Base-by-base conservation (phyloP, 37 sponge, comb jelly and placozoan genomes). In the Cladorhizidae sp. region DNA sequence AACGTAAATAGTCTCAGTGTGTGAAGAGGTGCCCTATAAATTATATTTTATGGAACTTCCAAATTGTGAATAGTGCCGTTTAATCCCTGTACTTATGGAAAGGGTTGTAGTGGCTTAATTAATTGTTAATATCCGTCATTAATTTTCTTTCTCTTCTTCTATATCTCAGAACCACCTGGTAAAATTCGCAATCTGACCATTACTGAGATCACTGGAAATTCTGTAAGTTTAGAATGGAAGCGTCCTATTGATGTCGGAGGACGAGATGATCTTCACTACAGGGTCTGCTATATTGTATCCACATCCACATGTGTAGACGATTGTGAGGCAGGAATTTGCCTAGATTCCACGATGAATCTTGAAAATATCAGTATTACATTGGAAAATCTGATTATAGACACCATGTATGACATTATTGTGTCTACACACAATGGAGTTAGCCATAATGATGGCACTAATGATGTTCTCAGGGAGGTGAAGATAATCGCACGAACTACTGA, bases 341-440 rank as follows among this genome's bases (percentile, higher is more conserved):
- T 54, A 20, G 55, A 54, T 54, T 54, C 17, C 55, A 54, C n/a
- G n/a, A n/a, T n/a, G n/a, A n/a, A n/a, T n/a, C n/a, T n/a, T n/a
- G n/a, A n/a, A n/a, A n/a, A n/a, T n/a, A n/a, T n/a, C n/a, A n/a
- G n/a, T n/a, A n/a, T n/a, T n/a, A n/a, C n/a, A n/a, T n/a, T n/a
- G n/a, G n/a, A n/a, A n/a, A n/a, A n/a, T n/a, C n/a, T n/a, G n/a
- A n/a, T n/a, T n/a, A 17, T 54, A 54, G 17, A 54, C 25, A 61
- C 62, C 17, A 22, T n/a, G n/a, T 61, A 61, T 28, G 17, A 61
- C 22, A 61, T 61, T 26, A 7, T 8, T 6, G 7, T 61, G 25
- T n/a, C 62, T 21, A 26, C 62, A 21, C 62, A 61, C 62, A 61
- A 61, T 61, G 62, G 62, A 28, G 62, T 61, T 28, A 61, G 62